phyloP scores from a whole-genome alignment of 2,888 invertebrate species.

The Muscina levida region DNA sequence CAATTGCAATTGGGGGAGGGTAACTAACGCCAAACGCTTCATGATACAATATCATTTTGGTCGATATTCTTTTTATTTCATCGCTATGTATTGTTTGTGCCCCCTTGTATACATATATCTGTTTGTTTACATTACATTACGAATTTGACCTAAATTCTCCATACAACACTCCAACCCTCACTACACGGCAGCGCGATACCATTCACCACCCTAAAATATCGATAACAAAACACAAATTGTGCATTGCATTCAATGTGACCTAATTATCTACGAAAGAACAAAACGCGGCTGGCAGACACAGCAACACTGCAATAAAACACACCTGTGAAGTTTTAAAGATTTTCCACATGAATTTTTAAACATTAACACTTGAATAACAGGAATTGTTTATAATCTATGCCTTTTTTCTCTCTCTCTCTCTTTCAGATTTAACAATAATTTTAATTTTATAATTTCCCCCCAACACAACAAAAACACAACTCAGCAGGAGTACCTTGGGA shows the following conservation, averaged over 20 bases:
- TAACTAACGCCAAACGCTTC: no score
- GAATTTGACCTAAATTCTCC: slow-evolving; percentile 33
- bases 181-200: background rate
- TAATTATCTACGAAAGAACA: background rate
- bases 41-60: no score
- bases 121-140: background rate
- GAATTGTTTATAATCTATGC: no score
- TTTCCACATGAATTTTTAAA: no score
- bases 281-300: no score
- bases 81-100: no score
- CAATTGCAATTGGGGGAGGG: no score
- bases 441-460: slow-evolving; percentile 27
- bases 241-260: slow-evolving; percentile 29
- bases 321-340: background rate
- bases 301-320: background rate
- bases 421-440: slow-evolving; percentile 42
- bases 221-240: background rate
- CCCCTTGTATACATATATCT: no score
- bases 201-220: background rate
- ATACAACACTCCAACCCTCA: background rate
- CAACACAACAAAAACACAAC: background rate
- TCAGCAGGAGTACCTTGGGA: no score
- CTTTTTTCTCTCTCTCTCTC: no score
- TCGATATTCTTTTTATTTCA: no score
- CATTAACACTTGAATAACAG: no score